These are phyloP conservation scores for Entelurus aequoreus DNA, from an alignment of 2,113 vertebrate species.

Conservation along the genomic window DNA sequence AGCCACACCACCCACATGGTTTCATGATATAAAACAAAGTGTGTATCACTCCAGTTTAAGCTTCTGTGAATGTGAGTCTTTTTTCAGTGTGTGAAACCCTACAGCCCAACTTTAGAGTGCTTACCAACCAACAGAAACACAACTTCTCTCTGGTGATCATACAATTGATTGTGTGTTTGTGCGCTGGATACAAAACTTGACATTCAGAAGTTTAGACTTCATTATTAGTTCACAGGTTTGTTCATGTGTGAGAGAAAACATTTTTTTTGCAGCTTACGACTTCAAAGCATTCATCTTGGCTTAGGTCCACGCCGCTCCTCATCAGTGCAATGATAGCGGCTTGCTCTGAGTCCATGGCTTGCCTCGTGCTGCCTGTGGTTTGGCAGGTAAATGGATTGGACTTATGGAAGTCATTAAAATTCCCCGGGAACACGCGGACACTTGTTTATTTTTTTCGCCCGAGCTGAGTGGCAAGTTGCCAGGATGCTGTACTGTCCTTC, in stretches of 20 bases:
- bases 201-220: no score
- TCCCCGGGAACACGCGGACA: conserved; percentile 66
- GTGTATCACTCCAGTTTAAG: no score
- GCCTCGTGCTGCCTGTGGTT: conserved; percentile 41
- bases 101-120: no score
- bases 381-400: conserved; percentile 68
- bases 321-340: conserved; percentile 28
- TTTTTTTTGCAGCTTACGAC: neutral
- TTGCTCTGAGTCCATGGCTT: conserved; percentile 21
- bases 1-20: no score
- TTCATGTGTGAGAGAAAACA: neutral
- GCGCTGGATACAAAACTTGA: no score
- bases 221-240: conserved; percentile 1
- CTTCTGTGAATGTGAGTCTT: no score
- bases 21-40: no score
- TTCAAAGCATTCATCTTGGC: conserved; percentile 39
- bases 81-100: no score
- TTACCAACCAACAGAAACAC: no score
- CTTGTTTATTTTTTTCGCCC: conserved; percentile 71
- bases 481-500: conserved; percentile 51
- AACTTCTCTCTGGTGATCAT: no score
- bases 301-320: conserved; percentile 22
- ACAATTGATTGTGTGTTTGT: no score
- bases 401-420: conserved; percentile 84
- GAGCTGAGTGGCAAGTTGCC: conserved; percentile 51